Evolutionary conservation across 2,888 invertebrate species (phyloP), one percentile per base, ranked within the genome.

Genomic region (Dryocosmus kuriphilus): DNA sequence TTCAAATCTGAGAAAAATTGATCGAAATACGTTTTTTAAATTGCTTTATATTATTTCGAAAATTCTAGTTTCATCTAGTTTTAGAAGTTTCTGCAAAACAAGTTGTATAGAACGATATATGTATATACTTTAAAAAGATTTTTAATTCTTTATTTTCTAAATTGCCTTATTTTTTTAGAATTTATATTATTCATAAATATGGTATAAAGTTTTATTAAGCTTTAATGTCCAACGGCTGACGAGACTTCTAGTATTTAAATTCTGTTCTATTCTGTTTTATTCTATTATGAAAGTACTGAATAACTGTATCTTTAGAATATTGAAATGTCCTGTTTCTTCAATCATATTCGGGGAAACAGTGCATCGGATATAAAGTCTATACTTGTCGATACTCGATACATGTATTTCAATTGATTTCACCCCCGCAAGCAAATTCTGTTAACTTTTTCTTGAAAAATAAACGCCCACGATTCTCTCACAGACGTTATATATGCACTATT

Each of bases 351-450:
- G 19, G 7, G 14, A 16, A 16, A 61, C 30, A 30, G 35, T 62
- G n/a, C 62, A 9, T 62, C 9, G 5, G n/a, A 62, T n/a, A 7
- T 57, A 14, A 57, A 22, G 8, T 35, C 19, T 24, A 46, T 46
- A 46, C 24, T 19, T 46, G 67, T 67, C 67, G 41, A 67, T 67
- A 67, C 24, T 67, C 67, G 41, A 67, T 67, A 67, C 24, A 41
- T 41, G 41, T 16, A 24, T 41, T 67, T 46, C 27, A 16, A 14
- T 41, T 9, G 16, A 38, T 38, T 46, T 46, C 67, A 27, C 27
- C 16, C 8, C 27, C 24, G n/a, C 41, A 46, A 35, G 16, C 24
- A 41, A 65, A 16, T 41, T 24, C 24, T 41, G 38, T 65, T 65
- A 22, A 65, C 41, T 35, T 14, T 24, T 8, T 46, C 19, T 27